A percentile compares a stretch with the other conserved stretches of the same genome.
These are phyloP conservation scores for Noctua fimbriata DNA, from an alignment of 2,888 invertebrate species.

Conservation along the genomic window DNA sequence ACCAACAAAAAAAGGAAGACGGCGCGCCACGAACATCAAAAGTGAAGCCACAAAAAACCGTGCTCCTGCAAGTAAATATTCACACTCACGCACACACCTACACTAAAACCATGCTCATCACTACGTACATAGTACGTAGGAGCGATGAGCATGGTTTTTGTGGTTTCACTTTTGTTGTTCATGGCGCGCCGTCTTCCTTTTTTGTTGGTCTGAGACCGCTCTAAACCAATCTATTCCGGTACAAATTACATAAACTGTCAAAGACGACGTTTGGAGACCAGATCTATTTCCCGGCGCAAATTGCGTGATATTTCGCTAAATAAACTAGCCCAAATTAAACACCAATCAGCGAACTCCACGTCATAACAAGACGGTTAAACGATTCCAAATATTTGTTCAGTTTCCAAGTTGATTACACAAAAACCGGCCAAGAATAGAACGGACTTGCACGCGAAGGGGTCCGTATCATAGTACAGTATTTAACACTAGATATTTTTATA, in stretches of 20 bases:
- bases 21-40: too few relatives aligned
- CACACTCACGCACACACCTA: too few relatives aligned
- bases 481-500: neutral
- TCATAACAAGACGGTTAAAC: conserved; percentile 48
- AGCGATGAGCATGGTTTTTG: too few relatives aligned
- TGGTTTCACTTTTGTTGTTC: too few relatives aligned
- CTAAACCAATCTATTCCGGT: neutral
- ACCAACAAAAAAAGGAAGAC: too few relatives aligned
- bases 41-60: too few relatives aligned
- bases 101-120: too few relatives aligned
- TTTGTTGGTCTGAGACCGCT: too few relatives aligned
- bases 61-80: too few relatives aligned
- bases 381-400: conserved; percentile 39
- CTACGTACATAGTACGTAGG: too few relatives aligned
- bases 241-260: neutral
- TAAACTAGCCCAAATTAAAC: conserved; percentile 50
- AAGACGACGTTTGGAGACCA: neutral
- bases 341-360: conserved; percentile 28
- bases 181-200: too few relatives aligned
- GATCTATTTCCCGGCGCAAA: neutral
- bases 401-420: conserved; percentile 29
- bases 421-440: neutral
- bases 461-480: fast-evolving
- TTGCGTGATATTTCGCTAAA: conserved; percentile 35
- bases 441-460: neutral